Percentiles rank a stretch among this genome's conserved stretches.
Evolutionary conservation across 2,888 invertebrate species (phyloP).

Genomic region (Yponomeuta malinellus): DNA sequence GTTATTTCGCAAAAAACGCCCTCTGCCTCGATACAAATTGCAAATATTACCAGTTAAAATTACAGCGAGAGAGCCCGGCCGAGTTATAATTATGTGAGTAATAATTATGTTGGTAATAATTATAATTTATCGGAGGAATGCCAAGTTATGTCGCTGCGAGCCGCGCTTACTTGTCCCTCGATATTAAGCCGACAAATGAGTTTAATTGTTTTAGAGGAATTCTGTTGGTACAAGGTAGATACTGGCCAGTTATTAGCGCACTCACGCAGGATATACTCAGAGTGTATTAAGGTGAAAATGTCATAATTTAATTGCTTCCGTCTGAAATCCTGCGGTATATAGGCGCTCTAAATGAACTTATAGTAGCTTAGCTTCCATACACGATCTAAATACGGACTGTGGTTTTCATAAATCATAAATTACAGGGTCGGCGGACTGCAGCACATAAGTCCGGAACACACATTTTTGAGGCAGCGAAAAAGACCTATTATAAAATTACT

Average conservation of each 20-base stretch:
- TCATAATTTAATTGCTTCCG: too few species aligned
- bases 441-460: too few species aligned
- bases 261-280: not conserved
- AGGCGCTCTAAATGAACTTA: too few species aligned
- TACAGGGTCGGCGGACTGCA: too few species aligned
- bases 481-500: too few species aligned
- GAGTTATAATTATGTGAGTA: slow-evolving; percentile 26
- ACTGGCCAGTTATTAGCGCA: not conserved
- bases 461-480: too few species aligned
- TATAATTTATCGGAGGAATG: slow-evolving; percentile 46
- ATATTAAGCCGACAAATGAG: slow-evolving; percentile 51
- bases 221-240: slow-evolving; percentile 17
- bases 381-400: too few species aligned
- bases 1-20: slow-evolving; percentile 14
- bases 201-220: slow-evolving; percentile 58
- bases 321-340: too few species aligned
- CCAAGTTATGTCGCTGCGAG: slow-evolving; percentile 48
- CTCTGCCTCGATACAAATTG: slow-evolving; percentile 6
- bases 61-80: slow-evolving; percentile 23
- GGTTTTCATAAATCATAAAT: too few species aligned
- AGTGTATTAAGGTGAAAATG: not conserved
- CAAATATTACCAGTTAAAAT: slow-evolving; percentile 16
- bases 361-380: too few species aligned
- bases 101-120: slow-evolving; percentile 35
- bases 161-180: slow-evolving; percentile 60